phyloP scores from a whole-genome alignment of 2,888 invertebrate genomes.

The Nemurella pictetii region DNA sequence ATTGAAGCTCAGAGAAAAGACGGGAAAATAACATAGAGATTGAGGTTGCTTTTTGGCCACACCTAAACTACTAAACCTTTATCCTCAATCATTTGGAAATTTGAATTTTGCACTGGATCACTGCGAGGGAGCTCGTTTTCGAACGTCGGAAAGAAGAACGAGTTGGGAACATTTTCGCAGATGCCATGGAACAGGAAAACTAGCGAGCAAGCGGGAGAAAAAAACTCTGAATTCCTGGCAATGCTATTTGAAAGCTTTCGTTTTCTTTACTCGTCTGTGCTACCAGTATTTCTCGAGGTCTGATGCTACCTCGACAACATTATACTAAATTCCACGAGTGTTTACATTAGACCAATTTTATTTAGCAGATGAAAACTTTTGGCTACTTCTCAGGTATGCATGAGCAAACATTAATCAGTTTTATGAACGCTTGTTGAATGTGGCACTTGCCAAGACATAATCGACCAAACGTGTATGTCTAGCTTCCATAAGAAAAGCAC shows the following conservation, averaged over 20 bases:
- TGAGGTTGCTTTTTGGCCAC: slow-evolving; percentile 29
- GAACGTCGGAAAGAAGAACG: neutral
- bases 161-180: neutral
- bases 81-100: slow-evolving; percentile 22
- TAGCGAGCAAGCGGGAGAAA: neutral
- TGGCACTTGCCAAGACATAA: neutral
- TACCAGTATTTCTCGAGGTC: neutral
- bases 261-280: neutral
- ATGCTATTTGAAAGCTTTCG: neutral
- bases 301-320: neutral
- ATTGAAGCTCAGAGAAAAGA: slow-evolving; percentile 18
- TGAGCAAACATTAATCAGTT: neutral
- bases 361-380: neutral
- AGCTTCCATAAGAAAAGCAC: neutral
- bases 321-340: neutral
- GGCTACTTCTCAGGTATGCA: neutral
- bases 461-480: neutral
- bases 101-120: neutral
- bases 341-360: neutral
- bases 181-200: neutral
- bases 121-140: neutral
- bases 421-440: neutral
- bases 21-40: slow-evolving; percentile 15
- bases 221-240: neutral
- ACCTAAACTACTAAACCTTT: slow-evolving; percentile 18